phyloP scores from a whole-genome alignment of 2,113 vertebrate genomes.

The Ia io region DNA sequence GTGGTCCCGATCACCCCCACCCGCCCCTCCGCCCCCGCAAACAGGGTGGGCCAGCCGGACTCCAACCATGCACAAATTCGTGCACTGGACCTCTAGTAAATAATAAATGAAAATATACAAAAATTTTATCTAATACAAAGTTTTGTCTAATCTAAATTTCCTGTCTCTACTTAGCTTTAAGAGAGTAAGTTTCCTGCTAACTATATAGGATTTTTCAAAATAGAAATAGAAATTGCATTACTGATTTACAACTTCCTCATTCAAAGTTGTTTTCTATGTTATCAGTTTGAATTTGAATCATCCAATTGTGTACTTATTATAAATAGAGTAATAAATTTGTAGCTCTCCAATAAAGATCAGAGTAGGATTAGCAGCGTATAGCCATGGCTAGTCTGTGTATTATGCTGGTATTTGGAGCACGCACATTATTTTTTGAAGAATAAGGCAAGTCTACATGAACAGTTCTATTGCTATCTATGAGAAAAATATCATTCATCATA shows the following conservation, averaged over 20 bases:
- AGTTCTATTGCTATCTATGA: background rate
- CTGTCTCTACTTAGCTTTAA: background rate
- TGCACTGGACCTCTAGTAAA: background rate
- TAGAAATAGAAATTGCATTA: background rate
- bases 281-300: background rate
- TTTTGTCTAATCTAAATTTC: background rate
- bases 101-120: background rate
- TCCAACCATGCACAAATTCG: no score
- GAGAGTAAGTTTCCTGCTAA: background rate
- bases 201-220: background rate
- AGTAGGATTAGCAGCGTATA: background rate
- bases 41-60: no score
- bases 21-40: no score
- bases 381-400: background rate
- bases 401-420: background rate
- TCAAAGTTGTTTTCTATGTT: background rate
- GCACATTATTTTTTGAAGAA: background rate
- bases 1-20: no score
- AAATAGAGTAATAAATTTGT: background rate
- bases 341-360: background rate
- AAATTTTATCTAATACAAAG: background rate
- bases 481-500: background rate
- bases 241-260: background rate
- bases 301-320: background rate
- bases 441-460: background rate